Conservation (phyloP, 2,113 vertebrate species). For the Pogonocichla stellata region DNA sequence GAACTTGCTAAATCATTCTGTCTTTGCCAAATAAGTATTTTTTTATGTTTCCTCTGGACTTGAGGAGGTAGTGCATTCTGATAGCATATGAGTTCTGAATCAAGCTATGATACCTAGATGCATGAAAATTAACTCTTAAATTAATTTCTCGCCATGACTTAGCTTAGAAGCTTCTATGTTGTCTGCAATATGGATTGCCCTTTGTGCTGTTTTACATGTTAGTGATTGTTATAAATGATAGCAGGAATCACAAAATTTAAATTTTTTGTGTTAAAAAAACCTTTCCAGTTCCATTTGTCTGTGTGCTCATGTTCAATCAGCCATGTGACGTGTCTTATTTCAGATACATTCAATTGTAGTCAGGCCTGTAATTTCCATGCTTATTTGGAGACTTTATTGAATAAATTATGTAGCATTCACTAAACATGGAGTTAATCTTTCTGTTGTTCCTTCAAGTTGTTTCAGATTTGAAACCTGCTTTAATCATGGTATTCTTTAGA, state of each 20-base stretch:
- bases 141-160: neutral
- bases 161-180: conserved; percentile 1
- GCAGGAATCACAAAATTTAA: conserved; percentile 13
- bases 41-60: neutral
- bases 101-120: neutral
- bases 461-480: neutral
- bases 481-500: neutral
- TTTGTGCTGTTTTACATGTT: conserved; percentile 45
- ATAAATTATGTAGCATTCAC: conserved; percentile 31
- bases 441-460: conserved; percentile 1
- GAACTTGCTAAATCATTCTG: conserved; percentile 42
- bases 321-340: conserved; percentile 55
- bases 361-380: conserved; percentile 25
- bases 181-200: conserved; percentile 5
- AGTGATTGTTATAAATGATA: conserved; percentile 25
- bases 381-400: conserved; percentile 30
- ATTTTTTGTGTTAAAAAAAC: conserved; percentile 38
- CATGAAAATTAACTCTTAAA: neutral
- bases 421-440: conserved; percentile 46
- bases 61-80: neutral
- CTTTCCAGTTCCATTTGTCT: conserved; percentile 53
- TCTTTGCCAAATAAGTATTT: conserved; percentile 24
- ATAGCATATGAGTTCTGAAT: neutral
- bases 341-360: conserved; percentile 45
- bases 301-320: conserved; percentile 53